Percentiles rank a stretch among this genome's conserved stretches.
Conservation (phyloP, 2,797 vertebrate species). For the Chiroxiphia lanceolata region DNA sequence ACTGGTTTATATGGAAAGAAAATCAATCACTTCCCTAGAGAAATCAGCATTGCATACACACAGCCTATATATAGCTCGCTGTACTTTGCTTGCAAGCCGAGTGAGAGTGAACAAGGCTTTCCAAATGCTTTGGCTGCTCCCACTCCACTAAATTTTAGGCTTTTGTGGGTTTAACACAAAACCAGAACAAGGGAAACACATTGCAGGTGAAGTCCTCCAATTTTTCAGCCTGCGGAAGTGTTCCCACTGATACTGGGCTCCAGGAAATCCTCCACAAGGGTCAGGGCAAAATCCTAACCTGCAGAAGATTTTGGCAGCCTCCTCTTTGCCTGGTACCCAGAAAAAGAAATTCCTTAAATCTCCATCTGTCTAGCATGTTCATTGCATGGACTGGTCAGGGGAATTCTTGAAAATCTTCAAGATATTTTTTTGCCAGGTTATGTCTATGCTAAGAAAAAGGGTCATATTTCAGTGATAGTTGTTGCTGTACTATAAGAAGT, state of each 20-base stretch:
- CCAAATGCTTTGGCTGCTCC: background rate
- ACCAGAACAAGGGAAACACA: background rate
- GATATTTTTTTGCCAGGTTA: background rate
- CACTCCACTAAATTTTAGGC: background rate
- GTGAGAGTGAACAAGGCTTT: background rate
- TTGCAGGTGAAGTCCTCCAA: background rate
- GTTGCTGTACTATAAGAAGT: background rate
- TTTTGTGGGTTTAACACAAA: background rate
- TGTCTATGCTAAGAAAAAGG: background rate
- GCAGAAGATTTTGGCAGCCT: background rate
- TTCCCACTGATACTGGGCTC: background rate
- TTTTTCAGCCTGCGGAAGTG: background rate
- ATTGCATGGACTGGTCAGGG: background rate
- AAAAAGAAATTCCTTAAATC: slow-evolving; percentile 19
- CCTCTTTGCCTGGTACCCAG: background rate
- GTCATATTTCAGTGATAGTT: background rate
- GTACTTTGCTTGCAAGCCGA: background rate
- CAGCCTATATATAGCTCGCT: background rate
- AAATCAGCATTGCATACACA: background rate
- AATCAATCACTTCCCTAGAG: background rate
- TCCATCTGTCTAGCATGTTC: background rate
- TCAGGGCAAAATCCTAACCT: background rate
- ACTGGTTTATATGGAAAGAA: background rate
- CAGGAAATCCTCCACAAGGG: background rate
- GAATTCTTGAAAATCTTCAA: slow-evolving; percentile 8